phyloP scores from a whole-genome alignment of 2,797 vertebrate genomes.

The Notolabrus celidotus region DNA sequence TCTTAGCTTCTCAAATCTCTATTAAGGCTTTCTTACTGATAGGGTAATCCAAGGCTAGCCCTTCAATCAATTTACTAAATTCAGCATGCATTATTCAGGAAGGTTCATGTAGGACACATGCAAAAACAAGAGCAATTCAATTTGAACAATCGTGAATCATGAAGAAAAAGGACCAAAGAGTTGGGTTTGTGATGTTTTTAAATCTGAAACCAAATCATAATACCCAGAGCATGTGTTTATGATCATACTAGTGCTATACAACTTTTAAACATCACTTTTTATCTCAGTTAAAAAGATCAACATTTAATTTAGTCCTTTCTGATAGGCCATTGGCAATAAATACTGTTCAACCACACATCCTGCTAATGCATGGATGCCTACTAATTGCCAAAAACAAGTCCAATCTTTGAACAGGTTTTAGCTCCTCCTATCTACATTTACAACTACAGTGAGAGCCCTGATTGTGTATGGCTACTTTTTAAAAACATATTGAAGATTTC shows the following conservation, averaged over 20 bases:
- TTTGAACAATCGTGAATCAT: constrained; percentile 5
- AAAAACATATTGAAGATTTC: background rate
- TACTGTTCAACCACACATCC: constrained; percentile 61
- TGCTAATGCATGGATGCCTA: constrained; percentile 44
- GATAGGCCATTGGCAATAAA: constrained; percentile 22
- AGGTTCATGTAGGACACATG: background rate
- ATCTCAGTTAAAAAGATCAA: background rate
- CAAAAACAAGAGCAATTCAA: constrained; percentile 11
- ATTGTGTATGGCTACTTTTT: background rate
- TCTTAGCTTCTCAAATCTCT: constrained; percentile 33
- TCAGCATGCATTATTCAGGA: constrained; percentile 21
- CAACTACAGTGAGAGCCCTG: constrained; percentile 24
- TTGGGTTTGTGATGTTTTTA: background rate
- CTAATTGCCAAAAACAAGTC: constrained; percentile 41
- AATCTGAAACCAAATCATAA: background rate
- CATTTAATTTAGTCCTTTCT: background rate
- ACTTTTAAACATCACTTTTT: background rate
- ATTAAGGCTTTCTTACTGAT: constrained; percentile 28
- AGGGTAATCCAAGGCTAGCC: constrained; percentile 35
- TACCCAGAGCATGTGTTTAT: background rate
- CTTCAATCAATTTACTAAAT: constrained; percentile 30
- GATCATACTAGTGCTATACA: background rate
- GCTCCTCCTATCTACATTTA: constrained; percentile 20
- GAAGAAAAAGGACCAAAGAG: background rate
- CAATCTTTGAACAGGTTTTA: constrained; percentile 12